phyloP scores from a whole-genome alignment of 2,888 invertebrate species.

The Amphipyra berbera region DNA sequence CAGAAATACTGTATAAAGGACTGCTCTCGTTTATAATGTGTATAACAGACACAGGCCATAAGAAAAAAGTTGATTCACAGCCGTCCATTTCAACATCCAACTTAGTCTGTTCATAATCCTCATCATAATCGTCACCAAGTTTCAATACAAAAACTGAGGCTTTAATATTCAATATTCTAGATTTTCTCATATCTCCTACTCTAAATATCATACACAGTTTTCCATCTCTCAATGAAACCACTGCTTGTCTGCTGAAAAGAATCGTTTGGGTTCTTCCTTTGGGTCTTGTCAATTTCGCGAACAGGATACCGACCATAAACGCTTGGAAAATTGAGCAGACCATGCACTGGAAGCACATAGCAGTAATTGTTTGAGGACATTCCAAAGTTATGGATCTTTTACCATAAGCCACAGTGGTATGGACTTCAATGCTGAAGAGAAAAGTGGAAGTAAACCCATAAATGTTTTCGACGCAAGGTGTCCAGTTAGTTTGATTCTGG shows the following conservation, averaged over 20 bases:
- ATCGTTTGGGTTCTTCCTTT: slow-evolving; percentile 98
- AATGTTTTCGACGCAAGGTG: slow-evolving; percentile 96
- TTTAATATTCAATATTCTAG: slow-evolving; percentile 98
- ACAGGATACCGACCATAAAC: slow-evolving; percentile 95
- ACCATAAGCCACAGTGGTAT: slow-evolving; percentile 98
- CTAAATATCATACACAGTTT: slow-evolving; percentile 96
- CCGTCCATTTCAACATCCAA: slow-evolving; percentile 94
- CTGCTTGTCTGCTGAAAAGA: slow-evolving; percentile 96
- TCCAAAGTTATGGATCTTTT: slow-evolving; percentile 96
- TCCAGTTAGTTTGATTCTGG: slow-evolving; percentile 91
- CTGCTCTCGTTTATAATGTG: slow-evolving; percentile 96
- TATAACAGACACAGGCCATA: slow-evolving; percentile 98
- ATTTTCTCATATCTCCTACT: slow-evolving; percentile 98
- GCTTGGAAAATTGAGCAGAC: slow-evolving; percentile 96
- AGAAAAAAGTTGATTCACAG: slow-evolving; percentile 97
- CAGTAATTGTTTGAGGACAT: slow-evolving; percentile 97
- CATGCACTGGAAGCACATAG: slow-evolving; percentile 98
- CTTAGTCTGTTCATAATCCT: slow-evolving; percentile 95
- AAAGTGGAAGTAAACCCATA: slow-evolving; percentile 97
- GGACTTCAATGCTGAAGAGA: slow-evolving; percentile 98
- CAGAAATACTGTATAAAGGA: slow-evolving; percentile 96
- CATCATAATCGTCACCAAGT: slow-evolving; percentile 94
- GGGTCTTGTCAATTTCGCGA: slow-evolving; percentile 98
- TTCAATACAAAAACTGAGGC: slow-evolving; percentile 96
- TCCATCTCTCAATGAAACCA: slow-evolving; percentile 96